Percentiles rank a stretch among this genome's conserved stretches.
phyloP scores from a whole-genome alignment of 2,113 vertebrate species.

The Nannobrachium achirus region DNA sequence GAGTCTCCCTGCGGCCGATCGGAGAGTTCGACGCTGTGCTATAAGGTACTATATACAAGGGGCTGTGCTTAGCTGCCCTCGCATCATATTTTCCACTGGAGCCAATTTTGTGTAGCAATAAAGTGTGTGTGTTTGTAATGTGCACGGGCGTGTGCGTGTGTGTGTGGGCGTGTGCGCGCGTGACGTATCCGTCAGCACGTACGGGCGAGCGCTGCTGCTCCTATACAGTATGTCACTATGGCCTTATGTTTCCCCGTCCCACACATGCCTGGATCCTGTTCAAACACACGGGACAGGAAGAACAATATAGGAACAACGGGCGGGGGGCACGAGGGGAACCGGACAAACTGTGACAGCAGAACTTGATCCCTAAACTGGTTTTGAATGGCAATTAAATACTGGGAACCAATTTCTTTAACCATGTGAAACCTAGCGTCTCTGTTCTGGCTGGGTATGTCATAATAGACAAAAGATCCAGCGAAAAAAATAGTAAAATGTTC shows the following conservation, averaged over 20 bases:
- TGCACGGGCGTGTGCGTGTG: background rate
- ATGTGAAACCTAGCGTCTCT: too few relatives aligned
- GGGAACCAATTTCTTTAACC: too few relatives aligned
- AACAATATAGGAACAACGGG: background rate
- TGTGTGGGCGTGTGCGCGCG: background rate
- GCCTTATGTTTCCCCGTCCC: constrained; percentile 21
- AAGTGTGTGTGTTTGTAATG: background rate
- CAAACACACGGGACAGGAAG: constrained; percentile 33
- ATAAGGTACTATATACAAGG: background rate
- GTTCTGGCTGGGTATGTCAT: too few relatives aligned
- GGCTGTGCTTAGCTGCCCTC: constrained; percentile 12
- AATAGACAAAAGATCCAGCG: too few relatives aligned
- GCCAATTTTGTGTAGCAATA: background rate
- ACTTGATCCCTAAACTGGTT: background rate
- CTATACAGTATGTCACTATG: constrained; percentile 25
- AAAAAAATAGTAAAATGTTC: too few relatives aligned
- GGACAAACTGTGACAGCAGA: constrained; percentile 2
- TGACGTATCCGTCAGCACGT: constrained; percentile 34
- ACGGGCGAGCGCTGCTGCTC: background rate
- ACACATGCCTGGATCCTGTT: constrained; percentile 9
- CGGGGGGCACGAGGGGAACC: background rate
- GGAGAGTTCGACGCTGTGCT: too few relatives aligned
- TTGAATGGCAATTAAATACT: too few relatives aligned
- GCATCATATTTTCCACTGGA: constrained; percentile 52
- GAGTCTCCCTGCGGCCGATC: too few relatives aligned